phyloP scores from a whole-genome alignment of 2,113 vertebrate genomes.

The Pampusana beccarii region DNA sequence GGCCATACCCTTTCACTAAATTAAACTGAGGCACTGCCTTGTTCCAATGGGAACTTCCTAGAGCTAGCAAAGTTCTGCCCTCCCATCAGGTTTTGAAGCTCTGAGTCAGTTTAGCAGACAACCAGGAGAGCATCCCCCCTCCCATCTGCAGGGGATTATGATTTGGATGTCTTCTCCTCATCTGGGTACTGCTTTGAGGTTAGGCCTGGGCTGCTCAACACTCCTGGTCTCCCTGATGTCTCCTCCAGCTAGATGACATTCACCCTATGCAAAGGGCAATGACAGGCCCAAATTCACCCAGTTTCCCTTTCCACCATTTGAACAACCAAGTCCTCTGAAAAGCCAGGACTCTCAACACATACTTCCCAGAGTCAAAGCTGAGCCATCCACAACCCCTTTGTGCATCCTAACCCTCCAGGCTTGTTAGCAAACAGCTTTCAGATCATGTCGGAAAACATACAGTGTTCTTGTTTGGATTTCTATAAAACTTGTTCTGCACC shows the following conservation, averaged over 20 bases:
- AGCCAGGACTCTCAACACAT: background rate
- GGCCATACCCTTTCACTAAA: background rate
- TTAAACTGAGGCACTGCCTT: background rate
- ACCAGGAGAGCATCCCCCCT: background rate
- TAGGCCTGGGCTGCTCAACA: background rate
- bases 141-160: background rate
- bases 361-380: background rate
- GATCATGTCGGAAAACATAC: background rate
- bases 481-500: background rate
- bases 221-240: background rate
- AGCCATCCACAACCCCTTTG: background rate
- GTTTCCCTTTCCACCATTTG: background rate
- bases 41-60: background rate
- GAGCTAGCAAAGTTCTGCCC: background rate
- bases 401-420: background rate
- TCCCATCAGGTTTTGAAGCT: background rate
- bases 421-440: background rate
- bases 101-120: background rate
- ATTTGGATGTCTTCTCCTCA: background rate
- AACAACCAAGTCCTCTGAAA: background rate
- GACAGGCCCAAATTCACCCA: background rate
- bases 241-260: background rate
- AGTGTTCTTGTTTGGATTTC: background rate
- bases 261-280: background rate
- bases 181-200: background rate